A percentile compares a stretch with the other conserved stretches of the same genome.
These are phyloP conservation scores for Venusia cambrica DNA, from an alignment of 2,888 invertebrate genomes.

Conservation along the genomic window DNA sequence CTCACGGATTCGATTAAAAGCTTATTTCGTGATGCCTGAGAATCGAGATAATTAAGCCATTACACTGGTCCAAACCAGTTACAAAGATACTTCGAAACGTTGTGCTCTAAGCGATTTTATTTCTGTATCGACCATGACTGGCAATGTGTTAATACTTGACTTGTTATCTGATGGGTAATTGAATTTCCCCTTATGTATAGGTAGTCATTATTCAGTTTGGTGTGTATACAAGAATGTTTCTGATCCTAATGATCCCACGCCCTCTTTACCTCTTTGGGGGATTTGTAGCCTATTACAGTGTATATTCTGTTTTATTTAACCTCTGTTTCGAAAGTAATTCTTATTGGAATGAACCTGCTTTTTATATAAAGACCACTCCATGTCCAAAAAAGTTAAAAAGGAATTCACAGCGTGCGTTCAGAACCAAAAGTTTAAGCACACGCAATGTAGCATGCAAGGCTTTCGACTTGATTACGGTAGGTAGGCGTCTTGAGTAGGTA, in stretches of 20 bases:
- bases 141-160: slow-evolving; percentile 53
- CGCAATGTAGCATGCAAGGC: slow-evolving; percentile 46
- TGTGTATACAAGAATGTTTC: too few species aligned
- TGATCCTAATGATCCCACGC: too few species aligned
- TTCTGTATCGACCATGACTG: slow-evolving; percentile 48
- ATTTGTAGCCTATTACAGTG: too few species aligned
- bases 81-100: slow-evolving; percentile 20
- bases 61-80: slow-evolving; percentile 45
- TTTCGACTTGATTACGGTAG: slow-evolving; percentile 51
- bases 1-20: too few species aligned
- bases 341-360: slow-evolving; percentile 41
- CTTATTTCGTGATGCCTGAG: slow-evolving; percentile 63
- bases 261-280: too few species aligned
- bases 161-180: slow-evolving; percentile 11
- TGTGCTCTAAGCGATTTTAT: slow-evolving; percentile 50
- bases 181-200: slow-evolving; percentile 4
- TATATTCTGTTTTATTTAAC: too few species aligned
- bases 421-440: slow-evolving; percentile 55
- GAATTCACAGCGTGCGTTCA: slow-evolving; percentile 53
- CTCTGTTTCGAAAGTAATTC: slow-evolving; percentile 15
- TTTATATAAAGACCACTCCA: slow-evolving; percentile 40
- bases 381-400: slow-evolving; percentile 38
- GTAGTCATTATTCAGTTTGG: background rate
- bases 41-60: slow-evolving; percentile 77
- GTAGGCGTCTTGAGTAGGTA: slow-evolving; percentile 17